Conservation (phyloP, 2,113 vertebrate genomes). For the Phainopepla nitens region DNA sequence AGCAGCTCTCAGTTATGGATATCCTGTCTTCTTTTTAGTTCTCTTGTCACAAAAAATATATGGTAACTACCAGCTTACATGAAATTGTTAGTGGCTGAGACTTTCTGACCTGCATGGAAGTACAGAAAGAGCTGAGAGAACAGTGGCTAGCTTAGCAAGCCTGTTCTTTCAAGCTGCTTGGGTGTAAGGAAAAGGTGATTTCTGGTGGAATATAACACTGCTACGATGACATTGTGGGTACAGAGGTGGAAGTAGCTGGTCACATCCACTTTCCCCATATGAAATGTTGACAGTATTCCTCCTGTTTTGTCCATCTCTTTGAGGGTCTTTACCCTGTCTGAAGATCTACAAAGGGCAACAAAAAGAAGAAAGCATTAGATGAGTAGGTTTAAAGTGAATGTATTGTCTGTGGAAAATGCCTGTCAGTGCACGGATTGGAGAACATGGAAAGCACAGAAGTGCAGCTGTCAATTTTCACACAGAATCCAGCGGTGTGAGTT, state of each 20-base stretch:
- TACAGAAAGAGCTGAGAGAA: neutral
- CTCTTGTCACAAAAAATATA: constrained; percentile 7
- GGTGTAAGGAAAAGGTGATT: neutral
- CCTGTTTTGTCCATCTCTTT: neutral
- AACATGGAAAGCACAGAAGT: rapidly evolving
- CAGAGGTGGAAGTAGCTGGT: neutral
- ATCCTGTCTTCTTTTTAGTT: constrained; percentile 5
- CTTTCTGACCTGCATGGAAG: neutral
- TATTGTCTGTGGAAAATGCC: neutral
- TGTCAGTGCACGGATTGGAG: neutral
- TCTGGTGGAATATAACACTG: neutral
- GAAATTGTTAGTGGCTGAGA: neutral
- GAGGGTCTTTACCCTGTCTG: neutral
- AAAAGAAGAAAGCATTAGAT: neutral
- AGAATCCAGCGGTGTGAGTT: neutral
- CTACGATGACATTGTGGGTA: neutral
- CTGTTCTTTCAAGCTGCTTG: neutral
- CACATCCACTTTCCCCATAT: neutral
- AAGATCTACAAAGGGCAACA: neutral
- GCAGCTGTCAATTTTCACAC: rapidly evolving
- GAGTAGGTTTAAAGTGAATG: neutral
- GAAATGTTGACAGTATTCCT: neutral
- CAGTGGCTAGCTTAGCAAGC: neutral
- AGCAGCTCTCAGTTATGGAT: neutral
- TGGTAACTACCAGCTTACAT: neutral